phyloP scores from a whole-genome alignment of 2,888 invertebrate species.

The Lasioglossum vierecki region DNA sequence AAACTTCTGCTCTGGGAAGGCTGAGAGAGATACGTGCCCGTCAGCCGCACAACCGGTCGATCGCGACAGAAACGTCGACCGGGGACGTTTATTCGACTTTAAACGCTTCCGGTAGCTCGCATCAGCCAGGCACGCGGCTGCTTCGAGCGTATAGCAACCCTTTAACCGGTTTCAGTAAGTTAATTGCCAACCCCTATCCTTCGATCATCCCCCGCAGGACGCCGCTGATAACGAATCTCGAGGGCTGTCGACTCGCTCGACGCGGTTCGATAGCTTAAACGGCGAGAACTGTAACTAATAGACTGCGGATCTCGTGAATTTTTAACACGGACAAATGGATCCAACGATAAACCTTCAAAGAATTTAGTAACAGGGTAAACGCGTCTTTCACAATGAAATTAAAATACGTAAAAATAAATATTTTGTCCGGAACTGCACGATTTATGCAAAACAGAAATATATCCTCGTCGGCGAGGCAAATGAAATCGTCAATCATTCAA shows the following conservation, averaged over 20 bases:
- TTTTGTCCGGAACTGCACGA: too few species aligned
- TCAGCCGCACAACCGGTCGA: slow-evolving; percentile 23
- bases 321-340: neutral
- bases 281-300: neutral
- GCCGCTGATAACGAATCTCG: slow-evolving; percentile 6
- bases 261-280: neutral
- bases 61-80: slow-evolving; percentile 21
- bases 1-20: neutral
- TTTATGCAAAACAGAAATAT: too few species aligned
- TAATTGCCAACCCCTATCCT: slow-evolving; percentile 17
- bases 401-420: too few species aligned
- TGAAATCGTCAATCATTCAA: too few species aligned
- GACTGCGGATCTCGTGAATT: neutral
- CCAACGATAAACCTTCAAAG: neutral
- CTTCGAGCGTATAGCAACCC: slow-evolving; percentile 4
- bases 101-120: slow-evolving; percentile 46
- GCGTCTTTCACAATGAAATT: too few species aligned
- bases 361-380: neutral
- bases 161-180: slow-evolving; percentile 15
- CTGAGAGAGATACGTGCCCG: slow-evolving; percentile 1
- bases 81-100: slow-evolving; percentile 41
- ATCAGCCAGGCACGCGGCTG: slow-evolving; percentile 10
- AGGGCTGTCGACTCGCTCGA: slow-evolving; percentile 1
- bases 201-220: slow-evolving; percentile 9
- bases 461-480: too few species aligned